phyloP scores from a whole-genome alignment of 2,113 vertebrate species.

The Otolemur garnettii region DNA sequence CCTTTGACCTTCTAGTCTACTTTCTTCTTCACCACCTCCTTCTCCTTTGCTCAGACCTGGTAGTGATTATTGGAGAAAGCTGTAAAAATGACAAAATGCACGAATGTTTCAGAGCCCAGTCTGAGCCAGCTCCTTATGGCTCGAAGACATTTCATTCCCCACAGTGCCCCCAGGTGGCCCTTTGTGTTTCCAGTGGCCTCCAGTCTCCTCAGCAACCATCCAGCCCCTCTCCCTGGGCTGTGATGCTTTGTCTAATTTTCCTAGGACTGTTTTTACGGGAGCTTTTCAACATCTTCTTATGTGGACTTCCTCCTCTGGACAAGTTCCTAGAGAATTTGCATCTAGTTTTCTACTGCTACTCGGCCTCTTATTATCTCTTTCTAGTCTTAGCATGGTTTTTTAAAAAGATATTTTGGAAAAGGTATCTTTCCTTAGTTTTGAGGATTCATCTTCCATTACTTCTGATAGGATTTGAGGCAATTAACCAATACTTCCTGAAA shows the following conservation, averaged over 20 bases:
- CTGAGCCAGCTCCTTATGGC: neutral
- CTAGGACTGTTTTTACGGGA: neutral
- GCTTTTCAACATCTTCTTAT: neutral
- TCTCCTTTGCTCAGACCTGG: neutral
- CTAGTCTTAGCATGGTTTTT: neutral
- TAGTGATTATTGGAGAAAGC: neutral
- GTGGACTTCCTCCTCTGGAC: neutral
- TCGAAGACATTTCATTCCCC: neutral
- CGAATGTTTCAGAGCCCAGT: neutral
- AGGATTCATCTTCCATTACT: neutral
- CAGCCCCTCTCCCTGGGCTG: neutral
- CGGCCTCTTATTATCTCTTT: neutral
- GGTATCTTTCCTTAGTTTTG: neutral
- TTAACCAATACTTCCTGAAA: neutral
- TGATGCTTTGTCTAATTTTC: neutral
- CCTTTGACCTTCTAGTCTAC: neutral
- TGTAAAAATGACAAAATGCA: neutral
- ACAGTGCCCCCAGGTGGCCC: rapidly evolving
- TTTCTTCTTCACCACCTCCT: neutral
- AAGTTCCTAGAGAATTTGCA: neutral
- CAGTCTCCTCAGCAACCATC: neutral
- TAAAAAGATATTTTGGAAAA: neutral
- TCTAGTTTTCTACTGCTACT: neutral
- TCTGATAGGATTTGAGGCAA: neutral
- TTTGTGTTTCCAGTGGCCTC: neutral